Evolutionary conservation across 2,113 vertebrate genomes (phyloP).

Genomic region (Barbus barbus): DNA sequence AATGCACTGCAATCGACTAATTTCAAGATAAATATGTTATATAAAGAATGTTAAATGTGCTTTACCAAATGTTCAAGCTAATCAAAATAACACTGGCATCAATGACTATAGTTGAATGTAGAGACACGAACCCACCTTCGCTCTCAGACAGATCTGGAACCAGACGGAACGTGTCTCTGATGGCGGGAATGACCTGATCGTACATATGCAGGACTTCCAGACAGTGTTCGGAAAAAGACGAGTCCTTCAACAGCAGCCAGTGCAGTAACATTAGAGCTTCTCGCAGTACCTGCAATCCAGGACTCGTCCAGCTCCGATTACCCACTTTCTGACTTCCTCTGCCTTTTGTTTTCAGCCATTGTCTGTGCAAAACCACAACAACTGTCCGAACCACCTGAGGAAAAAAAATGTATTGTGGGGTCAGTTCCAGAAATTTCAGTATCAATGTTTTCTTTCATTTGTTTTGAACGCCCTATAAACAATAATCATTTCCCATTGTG

Average conservation of each 20-base stretch:
- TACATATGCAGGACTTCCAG: constrained; percentile 92
- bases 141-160: constrained; percentile 80
- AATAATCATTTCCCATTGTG: neutral
- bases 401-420: neutral
- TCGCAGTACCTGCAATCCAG: constrained; percentile 76
- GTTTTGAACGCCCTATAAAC: neutral
- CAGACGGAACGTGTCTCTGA: constrained; percentile 80
- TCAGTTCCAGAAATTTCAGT: neutral
- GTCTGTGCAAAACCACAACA: constrained; percentile 86
- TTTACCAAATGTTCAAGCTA: neutral
- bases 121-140: constrained; percentile 77
- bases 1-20: neutral
- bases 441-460: too few species aligned
- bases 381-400: constrained; percentile 84
- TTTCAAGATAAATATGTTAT: too few species aligned
- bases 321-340: constrained; percentile 51
- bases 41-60: neutral
- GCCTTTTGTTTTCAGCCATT: constrained; percentile 85
- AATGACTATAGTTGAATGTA: neutral
- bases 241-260: constrained; percentile 85
- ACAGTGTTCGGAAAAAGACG: constrained; percentile 84
- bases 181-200: constrained; percentile 86
- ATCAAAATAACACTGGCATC: neutral
- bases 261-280: constrained; percentile 85
- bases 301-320: constrained; percentile 52